Base-by-base conservation (phyloP, 2,797 vertebrate species). In the Chanos chanos region DNA sequence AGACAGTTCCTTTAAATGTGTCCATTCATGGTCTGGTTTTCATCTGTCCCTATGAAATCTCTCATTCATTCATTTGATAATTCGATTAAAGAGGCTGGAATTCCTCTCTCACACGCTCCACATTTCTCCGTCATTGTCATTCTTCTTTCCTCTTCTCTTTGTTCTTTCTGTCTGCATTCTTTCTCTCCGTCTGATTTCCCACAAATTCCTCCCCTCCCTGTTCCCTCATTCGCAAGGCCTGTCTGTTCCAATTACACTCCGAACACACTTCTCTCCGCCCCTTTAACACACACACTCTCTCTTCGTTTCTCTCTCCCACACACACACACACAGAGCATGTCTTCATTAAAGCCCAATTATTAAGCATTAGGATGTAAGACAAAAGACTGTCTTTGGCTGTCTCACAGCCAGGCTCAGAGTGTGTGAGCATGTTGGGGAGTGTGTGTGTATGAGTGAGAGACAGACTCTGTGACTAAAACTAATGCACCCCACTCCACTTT, bases 231-330 rank as follows among this genome's bases (percentile, higher is more conserved):
- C 82, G 86, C 85, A 87, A 85, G 82, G 80, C 78, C 81, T 88
- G 85, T 89, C 87, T 73, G 70, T 82, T 89, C 81, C 83, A 86
- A 88, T 87, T 84, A 89, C 62, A 47, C 66, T 9, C 37, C 4
- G 18, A 16, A 18, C 43, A 22, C 67, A 28, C 67, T n/a, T n/a
- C n/a, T n/a, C n/a, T n/a, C n/a, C n/a, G n/a, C n/a, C n/a, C n/a
- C n/a, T n/a, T n/a, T n/a, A n/a, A 39, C 66, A 58, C 60, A 39
- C 60, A 31, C 60, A 28, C 33, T 13, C 10, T 25, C 8, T 39
- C n/a, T 16, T 37, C 39, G n/a, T 39, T 37, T 39, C 37, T 39
- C 37, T 39, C 41, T 22, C 41, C 10, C 30, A 36, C 40, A 16
- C 25, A 49, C 36, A 16, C 53, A 37, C 30, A 8, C 41, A 21